These are phyloP conservation scores for Seira ritae DNA, from an alignment of 2,888 invertebrate genomes.

Conservation along the genomic window DNA sequence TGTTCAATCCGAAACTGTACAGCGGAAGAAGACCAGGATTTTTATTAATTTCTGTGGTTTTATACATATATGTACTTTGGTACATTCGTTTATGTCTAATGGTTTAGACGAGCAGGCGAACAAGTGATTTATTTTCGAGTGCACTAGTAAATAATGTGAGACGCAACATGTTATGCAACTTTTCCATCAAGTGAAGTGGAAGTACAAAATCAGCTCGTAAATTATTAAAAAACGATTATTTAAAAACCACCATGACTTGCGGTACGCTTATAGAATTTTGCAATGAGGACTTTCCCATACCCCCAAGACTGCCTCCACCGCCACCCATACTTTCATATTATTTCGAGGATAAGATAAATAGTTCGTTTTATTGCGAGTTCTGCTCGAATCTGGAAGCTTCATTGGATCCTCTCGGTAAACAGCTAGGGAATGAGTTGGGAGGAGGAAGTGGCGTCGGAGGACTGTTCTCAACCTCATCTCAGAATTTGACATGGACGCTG, in stretches of 20 bases:
- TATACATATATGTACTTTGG: too few species aligned
- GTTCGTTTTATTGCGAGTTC: constrained; percentile 67
- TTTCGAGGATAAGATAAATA: constrained; percentile 53
- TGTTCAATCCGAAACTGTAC: too few species aligned
- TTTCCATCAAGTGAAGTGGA: too few species aligned
- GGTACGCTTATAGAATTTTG: constrained; percentile 57
- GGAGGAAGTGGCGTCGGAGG: constrained; percentile 42
- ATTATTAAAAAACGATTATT: too few species aligned
- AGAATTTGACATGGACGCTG: constrained; percentile 68
- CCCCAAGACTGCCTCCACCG: constrained; percentile 68
- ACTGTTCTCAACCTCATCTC: constrained; percentile 44
- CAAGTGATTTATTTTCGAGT: too few species aligned
- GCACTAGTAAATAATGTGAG: too few species aligned
- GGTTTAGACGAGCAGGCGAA: too few species aligned
- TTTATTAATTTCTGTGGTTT: too few species aligned
- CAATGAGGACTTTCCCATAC: constrained; percentile 53
- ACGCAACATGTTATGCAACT: too few species aligned
- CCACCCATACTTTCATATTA: constrained; percentile 68
- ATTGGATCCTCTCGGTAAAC: constrained; percentile 50
- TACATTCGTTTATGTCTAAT: too few species aligned
- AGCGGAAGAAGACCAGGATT: too few species aligned
- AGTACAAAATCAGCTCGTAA: too few species aligned
- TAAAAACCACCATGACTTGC: constrained; percentile 57
- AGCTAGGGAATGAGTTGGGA: constrained; percentile 29
- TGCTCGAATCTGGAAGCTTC: constrained; percentile 68